Conservation (phyloP, 2,888 invertebrate genomes). For the Spisula subtruncata region DNA sequence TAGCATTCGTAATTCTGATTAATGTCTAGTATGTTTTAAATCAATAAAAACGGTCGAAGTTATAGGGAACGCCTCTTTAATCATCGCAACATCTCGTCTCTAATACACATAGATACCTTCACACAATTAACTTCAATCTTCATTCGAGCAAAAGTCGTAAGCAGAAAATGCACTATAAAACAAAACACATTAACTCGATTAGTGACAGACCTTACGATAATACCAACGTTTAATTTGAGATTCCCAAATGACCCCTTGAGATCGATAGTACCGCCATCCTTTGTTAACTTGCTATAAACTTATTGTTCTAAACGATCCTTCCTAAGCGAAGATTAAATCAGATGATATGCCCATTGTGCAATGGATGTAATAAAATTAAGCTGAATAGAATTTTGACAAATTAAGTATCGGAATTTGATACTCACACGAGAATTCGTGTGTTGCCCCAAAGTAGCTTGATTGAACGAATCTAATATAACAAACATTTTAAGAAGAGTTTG, state of each 20-base stretch:
- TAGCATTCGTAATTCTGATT: too few species aligned
- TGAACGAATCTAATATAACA: conserved; percentile 21
- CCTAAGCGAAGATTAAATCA: conserved; percentile 52
- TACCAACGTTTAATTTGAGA: conserved; percentile 60
- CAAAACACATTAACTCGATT: conserved; percentile 48
- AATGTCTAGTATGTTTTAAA: neutral
- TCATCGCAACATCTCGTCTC: neutral
- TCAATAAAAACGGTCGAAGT: too few species aligned
- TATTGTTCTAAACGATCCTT: conserved; percentile 54
- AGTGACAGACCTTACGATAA: conserved; percentile 39
- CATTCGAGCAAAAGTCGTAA: neutral
- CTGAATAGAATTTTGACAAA: conserved; percentile 55
- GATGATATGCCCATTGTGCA: conserved; percentile 61
- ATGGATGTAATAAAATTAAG: conserved; percentile 54
- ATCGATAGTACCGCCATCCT: conserved; percentile 49
- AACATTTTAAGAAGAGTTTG: conserved; percentile 17
- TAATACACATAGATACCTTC: conserved; percentile 7
- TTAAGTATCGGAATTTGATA: conserved; percentile 60
- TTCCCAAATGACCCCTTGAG: conserved; percentile 48
- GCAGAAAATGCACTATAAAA: neutral
- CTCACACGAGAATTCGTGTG: conserved; percentile 20
- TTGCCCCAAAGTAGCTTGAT: conserved; percentile 56
- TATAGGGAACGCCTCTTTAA: neutral
- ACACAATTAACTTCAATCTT: conserved; percentile 3
- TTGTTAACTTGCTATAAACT: conserved; percentile 61